phyloP scores from a whole-genome alignment of 92 coral and sea anemone genomes.

The Scolanthus callimorphus region DNA sequence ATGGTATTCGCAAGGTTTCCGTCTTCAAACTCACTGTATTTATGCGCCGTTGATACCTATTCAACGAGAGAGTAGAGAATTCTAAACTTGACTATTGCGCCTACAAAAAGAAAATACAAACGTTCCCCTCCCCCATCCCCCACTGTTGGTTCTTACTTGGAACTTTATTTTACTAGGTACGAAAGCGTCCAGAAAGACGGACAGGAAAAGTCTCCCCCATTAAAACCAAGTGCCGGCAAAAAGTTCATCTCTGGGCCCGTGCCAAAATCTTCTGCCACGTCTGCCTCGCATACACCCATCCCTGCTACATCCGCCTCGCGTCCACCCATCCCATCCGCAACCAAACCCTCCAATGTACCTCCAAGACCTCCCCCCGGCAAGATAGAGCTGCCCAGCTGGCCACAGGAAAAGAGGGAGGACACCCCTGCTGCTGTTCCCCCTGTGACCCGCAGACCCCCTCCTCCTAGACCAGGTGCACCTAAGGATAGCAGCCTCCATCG shows the following conservation, averaged over 20 bases:
- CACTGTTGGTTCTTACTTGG: too few species aligned
- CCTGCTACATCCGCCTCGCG: background rate
- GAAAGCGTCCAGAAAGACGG: background rate
- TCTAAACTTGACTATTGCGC: too few species aligned
- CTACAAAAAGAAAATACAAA: too few species aligned
- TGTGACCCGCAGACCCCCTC: slow-evolving; percentile 13
- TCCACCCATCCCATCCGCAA: background rate
- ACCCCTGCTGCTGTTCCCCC: background rate
- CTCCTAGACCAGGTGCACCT: slow-evolving; percentile 24
- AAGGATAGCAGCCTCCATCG: slow-evolving; percentile 7
- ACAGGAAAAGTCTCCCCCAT: background rate
- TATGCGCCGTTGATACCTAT: too few species aligned
- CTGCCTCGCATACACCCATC: background rate
- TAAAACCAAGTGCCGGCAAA: background rate
- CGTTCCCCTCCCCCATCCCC: too few species aligned
- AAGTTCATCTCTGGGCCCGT: background rate
- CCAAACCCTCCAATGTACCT: background rate
- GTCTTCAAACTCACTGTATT: too few species aligned
- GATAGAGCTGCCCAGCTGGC: slow-evolving; percentile 42
- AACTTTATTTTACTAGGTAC: background rate
- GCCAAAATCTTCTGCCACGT: background rate
- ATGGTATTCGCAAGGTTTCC: too few species aligned
- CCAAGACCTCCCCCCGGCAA: slow-evolving; percentile 19
- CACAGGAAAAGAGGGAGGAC: background rate
- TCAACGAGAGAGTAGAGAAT: too few species aligned